Evolutionary conservation across 2,888 invertebrate species (phyloP), one percentile per base, ranked within the genome.

Genomic region (Chrysotoxum bicinctum): DNA sequence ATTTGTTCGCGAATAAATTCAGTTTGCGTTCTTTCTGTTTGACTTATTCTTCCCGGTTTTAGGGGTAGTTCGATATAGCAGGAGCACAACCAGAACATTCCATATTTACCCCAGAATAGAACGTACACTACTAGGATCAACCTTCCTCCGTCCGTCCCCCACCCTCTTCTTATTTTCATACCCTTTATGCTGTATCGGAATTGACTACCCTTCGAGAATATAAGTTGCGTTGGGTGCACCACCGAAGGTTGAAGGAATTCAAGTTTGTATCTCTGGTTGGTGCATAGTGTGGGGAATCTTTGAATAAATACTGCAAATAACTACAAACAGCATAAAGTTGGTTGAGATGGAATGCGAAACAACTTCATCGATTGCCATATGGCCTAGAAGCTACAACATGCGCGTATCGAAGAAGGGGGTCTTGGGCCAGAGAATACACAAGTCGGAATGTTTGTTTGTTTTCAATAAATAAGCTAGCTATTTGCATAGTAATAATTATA

Each of bases 1-100:
- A 85, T 85, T 85, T 85, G 40, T 23, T 69, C 64, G 77, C 72
- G 85, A 85, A 85, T 73, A 81, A 85, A 85, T 81, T 85, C 81
- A 80, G 80, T 85, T 85, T 81, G 72, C 76, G 72, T 85, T 68
- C 26, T 4, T 62, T 54, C 54, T 76, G 37, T 79, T 79, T 79
- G 73, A 83, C 76, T 81, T 72, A 73, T 72, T 52, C 40, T 43
- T 1, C 23, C 21, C 1, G 30, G 1, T 12, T 62, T 16, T 21
- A 35, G 8, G 23, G 50, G 32, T 35, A 23, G 19, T 14, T 21
- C 23, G 10, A 23, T 32, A 40, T 10, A 45, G 26, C 45, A 62
- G 12, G 6, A 43, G 10, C 45, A 30, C 16, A 64, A 19, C n/a
- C 37, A 68, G 9, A 45, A 1, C 19, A 12, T 1, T 14, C 12